Conservation (phyloP, 37 sponge, comb jelly and placozoan genomes). For the Aplysina aerophoba region DNA sequence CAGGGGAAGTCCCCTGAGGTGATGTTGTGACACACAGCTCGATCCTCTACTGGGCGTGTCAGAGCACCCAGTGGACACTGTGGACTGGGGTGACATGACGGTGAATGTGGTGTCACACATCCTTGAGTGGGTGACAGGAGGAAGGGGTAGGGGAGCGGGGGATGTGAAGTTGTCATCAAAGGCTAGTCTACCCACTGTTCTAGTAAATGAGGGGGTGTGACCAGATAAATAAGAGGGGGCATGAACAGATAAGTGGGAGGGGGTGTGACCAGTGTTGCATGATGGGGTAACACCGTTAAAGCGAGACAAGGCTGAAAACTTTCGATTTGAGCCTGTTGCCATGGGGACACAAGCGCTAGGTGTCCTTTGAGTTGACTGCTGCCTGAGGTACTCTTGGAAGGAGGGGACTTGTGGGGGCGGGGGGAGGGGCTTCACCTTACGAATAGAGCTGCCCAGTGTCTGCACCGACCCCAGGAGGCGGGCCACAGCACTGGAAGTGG, state of each 20-base stretch:
- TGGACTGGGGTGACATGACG: background rate
- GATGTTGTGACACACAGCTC: too few species aligned
- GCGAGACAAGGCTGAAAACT: background rate
- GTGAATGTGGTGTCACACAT: background rate
- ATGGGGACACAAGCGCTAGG: background rate
- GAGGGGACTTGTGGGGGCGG: conserved; percentile 6
- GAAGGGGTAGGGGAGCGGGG: background rate
- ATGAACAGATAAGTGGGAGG: too few species aligned
- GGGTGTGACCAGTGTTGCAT: background rate
- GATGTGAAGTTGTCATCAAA: conserved; percentile 36
- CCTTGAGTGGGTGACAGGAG: too few species aligned
- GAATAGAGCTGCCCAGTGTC: background rate
- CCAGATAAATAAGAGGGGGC: too few species aligned
- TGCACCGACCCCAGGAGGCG: conserved; percentile 13
- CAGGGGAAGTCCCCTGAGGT: too few species aligned
- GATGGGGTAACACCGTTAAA: background rate
- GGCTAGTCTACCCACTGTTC: background rate
- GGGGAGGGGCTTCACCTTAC: background rate
- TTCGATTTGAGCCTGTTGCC: too few species aligned
- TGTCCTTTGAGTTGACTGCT: background rate
- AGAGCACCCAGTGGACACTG: background rate
- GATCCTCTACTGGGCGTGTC: too few species aligned
- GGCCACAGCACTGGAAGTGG: background rate
- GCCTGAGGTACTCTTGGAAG: background rate
- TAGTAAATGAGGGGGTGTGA: background rate